A percentile compares a stretch with the other conserved stretches of the same genome.
Conservation (phyloP, 2,797 vertebrate genomes). For the Cuculus canorus region DNA sequence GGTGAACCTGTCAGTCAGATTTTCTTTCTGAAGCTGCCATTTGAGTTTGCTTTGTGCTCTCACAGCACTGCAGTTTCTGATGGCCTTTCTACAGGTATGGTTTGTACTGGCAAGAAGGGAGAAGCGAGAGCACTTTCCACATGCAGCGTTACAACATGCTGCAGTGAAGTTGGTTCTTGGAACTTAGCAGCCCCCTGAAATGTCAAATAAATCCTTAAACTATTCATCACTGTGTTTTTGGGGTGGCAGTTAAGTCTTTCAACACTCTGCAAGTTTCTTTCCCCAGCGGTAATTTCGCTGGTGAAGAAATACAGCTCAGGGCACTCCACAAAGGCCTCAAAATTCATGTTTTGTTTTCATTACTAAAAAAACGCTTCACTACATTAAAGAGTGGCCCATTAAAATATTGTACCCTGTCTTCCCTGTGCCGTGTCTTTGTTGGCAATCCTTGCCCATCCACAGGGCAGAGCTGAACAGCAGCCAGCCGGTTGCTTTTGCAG, state of each 20-base stretch:
- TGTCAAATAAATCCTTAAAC: slow-evolving; percentile 63
- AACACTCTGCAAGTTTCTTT: slow-evolving; percentile 58
- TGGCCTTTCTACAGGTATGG: not conserved
- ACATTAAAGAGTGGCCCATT: slow-evolving; percentile 23
- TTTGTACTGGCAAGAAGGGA: not conserved
- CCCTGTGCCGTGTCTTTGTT: not conserved
- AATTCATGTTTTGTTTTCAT: slow-evolving; percentile 62
- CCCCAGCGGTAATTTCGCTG: slow-evolving; percentile 56
- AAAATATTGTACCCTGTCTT: slow-evolving; percentile 3
- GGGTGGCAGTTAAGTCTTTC: slow-evolving; percentile 69
- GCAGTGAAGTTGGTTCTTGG: slow-evolving; percentile 12
- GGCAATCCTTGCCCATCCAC: not conserved
- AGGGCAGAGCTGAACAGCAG: not conserved
- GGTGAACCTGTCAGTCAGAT: not conserved
- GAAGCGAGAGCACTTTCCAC: not conserved
- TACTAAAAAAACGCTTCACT: slow-evolving; percentile 37
- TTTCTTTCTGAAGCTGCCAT: not conserved
- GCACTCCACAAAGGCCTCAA: slow-evolving; percentile 44
- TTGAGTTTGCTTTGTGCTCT: not conserved
- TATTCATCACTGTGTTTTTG: slow-evolving; percentile 68
- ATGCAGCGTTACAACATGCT: not conserved
- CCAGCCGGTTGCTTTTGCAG: not conserved
- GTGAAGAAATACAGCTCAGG: slow-evolving; percentile 67
- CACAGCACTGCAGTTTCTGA: not conserved
- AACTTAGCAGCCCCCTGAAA: slow-evolving; percentile 55